Base-by-base conservation (phyloP, 2,113 vertebrate species). In the Pachycephala philippinensis region DNA sequence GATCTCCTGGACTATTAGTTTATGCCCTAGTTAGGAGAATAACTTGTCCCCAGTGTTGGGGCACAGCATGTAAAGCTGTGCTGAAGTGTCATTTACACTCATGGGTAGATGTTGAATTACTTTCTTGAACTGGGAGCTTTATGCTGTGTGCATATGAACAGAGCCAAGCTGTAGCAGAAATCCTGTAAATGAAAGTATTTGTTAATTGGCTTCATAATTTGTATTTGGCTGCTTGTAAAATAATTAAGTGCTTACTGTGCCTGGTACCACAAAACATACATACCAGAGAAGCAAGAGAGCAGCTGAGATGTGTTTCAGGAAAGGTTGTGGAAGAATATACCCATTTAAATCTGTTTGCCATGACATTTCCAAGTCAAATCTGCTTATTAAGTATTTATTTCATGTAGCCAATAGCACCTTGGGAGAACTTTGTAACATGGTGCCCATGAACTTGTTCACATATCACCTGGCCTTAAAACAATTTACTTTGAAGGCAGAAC, bases 161-260 rank as follows among this genome's bases (percentile, higher is more conserved):
- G 22, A 65, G 63, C n/a, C 87, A 90, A 84, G 59, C 65, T 87
- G 40, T 47, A 83, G 40, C 52, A 83, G 65, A 96, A 94, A 91
- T 90, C 82, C 89, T 74, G 30, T 33, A 70, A 65, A 93, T 65
- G 42, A 89, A 94, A 84, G 80, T 86, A 84, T 88, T 84, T 91
- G 64, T 81, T 95, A 95, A 93, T 94, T 95, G 70, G 85, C 87
- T 94, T 90, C 6, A 1, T 89, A 71, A 95, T 87, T 95, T 68
- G 27, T 89, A 64, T 94, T 89, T 94, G 81, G 64, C 71, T 95
- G 74, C 79, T 70, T 84, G 49, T 74, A 80, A 91, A 89, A 74
- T 76, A 61, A 93, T 83, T 89, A 93, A 83, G 79, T 52, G 17
- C 80, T 94, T 49, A 23, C 70, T 11, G 84, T 92, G 86, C 90